Evolutionary conservation across 2,113 vertebrate species (phyloP), one percentile per base, ranked within the genome.

Genomic region (Leuciscus idus): DNA sequence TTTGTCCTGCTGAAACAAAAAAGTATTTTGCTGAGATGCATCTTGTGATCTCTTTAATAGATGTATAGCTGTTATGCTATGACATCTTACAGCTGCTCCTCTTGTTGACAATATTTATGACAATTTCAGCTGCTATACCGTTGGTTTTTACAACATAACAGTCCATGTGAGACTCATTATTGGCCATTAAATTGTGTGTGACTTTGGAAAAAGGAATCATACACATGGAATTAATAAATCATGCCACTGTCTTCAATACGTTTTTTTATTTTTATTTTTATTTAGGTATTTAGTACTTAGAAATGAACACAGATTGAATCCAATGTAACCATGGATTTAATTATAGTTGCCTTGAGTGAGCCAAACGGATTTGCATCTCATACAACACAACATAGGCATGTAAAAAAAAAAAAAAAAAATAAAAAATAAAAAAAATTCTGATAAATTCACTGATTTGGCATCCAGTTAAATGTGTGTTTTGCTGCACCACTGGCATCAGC

Each of bases 101-200:
- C 79, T 78, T 43, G 59, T 85, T 84, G 57, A 23, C 11, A 76
- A n/a, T 26, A 82, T 83, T 62, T 61, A 85, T 78, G 26, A 85
- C 21, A 3, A 11, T 76, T 77, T 70, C 26, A 11, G 21, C 55
- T 64, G 76, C 59, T 21, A 46, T n/a, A 68, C 28, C 64, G 3
- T n/a, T 79, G 81, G 28, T 17, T 86, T 52, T 84, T 84, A 55
- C 30, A 86, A 52, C 75, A 43, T 77, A 83, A 85, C 5, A 8
- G 28, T 78, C 48, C 52, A 19, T 7, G 7, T 39, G 72, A 66
- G 23, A 85, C 39, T 81, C 5, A 2, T 84, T 70, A 36, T 17
- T 50, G 28, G 21, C 48, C 36, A 72, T 87, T 84, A 23, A 75
- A 36, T 64, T 33, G 8, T 28, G 50, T 36, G 36, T 50, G 28